Conservation (phyloP, 2,113 vertebrate genomes). For the Trochalopteron elliotii region DNA sequence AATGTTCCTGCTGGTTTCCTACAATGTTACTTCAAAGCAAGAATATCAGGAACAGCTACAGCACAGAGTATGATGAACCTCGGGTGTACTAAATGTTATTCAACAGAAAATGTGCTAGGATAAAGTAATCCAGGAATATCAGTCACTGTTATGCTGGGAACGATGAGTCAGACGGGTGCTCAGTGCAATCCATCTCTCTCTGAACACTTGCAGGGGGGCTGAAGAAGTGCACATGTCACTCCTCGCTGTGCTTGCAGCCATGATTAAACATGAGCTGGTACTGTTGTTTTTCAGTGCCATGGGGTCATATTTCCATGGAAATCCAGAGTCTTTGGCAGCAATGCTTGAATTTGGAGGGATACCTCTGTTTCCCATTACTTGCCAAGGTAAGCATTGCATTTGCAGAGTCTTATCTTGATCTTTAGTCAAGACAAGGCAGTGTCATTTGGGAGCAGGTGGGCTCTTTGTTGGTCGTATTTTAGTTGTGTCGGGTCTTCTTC, state of each 20-base stretch:
- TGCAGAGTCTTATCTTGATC: neutral
- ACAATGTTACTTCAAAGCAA: slow-evolving; percentile 12
- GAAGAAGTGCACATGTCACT: neutral
- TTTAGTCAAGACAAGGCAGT: neutral
- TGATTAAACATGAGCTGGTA: neutral
- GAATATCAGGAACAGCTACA: neutral
- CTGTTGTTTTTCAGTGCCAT: neutral
- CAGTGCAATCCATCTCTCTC: neutral
- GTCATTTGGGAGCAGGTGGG: neutral
- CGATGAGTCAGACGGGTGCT: neutral
- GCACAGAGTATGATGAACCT: neutral
- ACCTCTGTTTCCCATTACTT: neutral
- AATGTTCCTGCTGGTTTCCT: slow-evolving; percentile 2
- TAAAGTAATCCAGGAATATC: neutral
- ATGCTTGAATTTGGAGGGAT: neutral
- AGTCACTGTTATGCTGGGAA: neutral
- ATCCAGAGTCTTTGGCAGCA: neutral
- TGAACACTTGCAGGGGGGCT: neutral
- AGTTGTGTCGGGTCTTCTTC: neutral
- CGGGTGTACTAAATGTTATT: neutral
- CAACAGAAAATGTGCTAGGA: neutral
- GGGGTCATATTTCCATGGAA: neutral
- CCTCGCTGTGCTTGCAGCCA: neutral
- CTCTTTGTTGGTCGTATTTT: neutral
- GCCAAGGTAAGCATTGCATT: neutral